Evolutionary conservation across 2,797 vertebrate species (phyloP), one percentile per base, ranked within the genome.

Genomic region (Phalloptychus januarius): DNA sequence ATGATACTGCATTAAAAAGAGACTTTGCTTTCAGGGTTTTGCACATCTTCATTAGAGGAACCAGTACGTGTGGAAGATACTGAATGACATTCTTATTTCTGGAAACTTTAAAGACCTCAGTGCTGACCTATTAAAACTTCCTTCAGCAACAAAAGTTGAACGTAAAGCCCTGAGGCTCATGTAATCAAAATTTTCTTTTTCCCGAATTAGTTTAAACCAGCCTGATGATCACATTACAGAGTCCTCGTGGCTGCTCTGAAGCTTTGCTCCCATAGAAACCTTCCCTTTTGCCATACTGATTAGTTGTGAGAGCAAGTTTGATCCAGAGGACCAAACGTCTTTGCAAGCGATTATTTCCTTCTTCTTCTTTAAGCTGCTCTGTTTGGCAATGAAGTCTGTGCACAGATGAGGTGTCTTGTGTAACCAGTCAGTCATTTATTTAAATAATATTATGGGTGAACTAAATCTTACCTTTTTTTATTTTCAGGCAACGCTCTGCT

Each of bases 121-220:
- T 69, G 50, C 46, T 28, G 45, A 75, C 44, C 48, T 67, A 71
- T 86, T 65, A 76, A 46, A 71, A 71, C 76, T 82, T 81, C 72
- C 71, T 45, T 56, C 33, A 72, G 83, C 76, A 78, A 82, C 50
- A 70, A 83, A 79, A 83, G 58, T 75, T 75, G 74, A 85, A 67
- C 69, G 28, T 69, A 0, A 79, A 77, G 75, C 85, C 52, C 76
- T 13, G 0, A 70, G 84, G 50, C 77, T 86, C 45, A 72, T 69
- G 67, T 78, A 83, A 87, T 82, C 65, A 78, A 77, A 80, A n/a
- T 74, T 36, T 73, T 77, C 63, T 40, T 38, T 3, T 33, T 36
- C n/a, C 80, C 15, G 0, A 78, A 81, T 46, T 72, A 85, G 78
- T 74, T 79, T 84, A 86, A 73, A 73, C 71, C 76, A 45, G 48